Conservation (phyloP, 2,113 vertebrate genomes). For the Chlorodrepanis virens region DNA sequence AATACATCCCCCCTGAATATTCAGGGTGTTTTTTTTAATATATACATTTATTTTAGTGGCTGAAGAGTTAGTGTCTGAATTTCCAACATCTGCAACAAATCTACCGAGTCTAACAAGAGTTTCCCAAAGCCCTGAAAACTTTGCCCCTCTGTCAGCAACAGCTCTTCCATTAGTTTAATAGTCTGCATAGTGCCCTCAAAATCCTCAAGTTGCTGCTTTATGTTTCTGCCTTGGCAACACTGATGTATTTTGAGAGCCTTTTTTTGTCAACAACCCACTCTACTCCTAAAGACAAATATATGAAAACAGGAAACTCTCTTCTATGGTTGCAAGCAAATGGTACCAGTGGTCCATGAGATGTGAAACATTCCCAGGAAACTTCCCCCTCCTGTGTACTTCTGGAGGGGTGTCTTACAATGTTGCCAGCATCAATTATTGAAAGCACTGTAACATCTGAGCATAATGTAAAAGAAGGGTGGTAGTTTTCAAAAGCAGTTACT, state of each 20-base stretch:
- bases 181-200: conserved; percentile 10
- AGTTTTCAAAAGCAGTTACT: not conserved
- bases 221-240: conserved; percentile 23
- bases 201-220: conserved; percentile 52
- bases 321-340: not conserved
- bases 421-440: not conserved
- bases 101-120: conserved; percentile 38
- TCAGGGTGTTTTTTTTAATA: not conserved
- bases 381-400: not conserved
- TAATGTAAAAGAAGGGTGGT: not conserved
- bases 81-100: not conserved
- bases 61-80: not conserved
- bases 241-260: not conserved
- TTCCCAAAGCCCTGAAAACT: conserved; percentile 13
- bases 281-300: not conserved
- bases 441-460: not conserved
- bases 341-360: not conserved
- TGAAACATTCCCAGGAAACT: not conserved
- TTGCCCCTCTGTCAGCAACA: conserved; percentile 1
- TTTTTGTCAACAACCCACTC: not conserved
- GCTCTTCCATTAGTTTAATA: conserved; percentile 56
- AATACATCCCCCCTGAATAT: not conserved
- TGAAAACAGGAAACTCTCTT: not conserved
- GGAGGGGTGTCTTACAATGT: not conserved
- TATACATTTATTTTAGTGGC: not conserved